These are phyloP conservation scores for Setipinna tenuifilis DNA, from an alignment of 2,797 vertebrate genomes.

Conservation along the genomic window DNA sequence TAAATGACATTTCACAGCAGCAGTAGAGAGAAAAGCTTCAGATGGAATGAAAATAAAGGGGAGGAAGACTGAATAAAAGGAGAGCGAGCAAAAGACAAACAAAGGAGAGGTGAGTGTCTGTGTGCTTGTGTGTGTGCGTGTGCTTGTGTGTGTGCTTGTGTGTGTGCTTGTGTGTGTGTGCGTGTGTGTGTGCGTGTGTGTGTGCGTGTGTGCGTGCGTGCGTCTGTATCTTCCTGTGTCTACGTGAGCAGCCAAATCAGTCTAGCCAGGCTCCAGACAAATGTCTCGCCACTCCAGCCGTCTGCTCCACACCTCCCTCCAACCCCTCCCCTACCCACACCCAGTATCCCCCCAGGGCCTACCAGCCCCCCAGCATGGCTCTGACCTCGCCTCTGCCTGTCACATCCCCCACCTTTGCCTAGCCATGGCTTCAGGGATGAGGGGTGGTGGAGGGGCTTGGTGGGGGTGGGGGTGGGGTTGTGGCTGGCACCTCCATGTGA, in stretches of 20 bases:
- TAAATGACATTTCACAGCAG: not conserved
- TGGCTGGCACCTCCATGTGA: constrained; percentile 12
- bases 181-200: too few species aligned
- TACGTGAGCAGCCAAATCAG: constrained; percentile 52
- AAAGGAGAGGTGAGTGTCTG: not conserved
- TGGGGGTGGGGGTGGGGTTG: too few species aligned
- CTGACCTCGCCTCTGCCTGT: not conserved
- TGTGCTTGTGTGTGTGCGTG: not conserved
- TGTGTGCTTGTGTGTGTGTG: too few species aligned
- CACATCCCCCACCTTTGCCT: not conserved
- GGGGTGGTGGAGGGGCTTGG: not conserved
- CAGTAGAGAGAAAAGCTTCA: not conserved
- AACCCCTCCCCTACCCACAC: not conserved
- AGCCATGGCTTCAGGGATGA: not conserved
- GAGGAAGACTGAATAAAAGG: not conserved
- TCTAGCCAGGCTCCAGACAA: constrained; percentile 48
- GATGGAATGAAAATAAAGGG: not conserved
- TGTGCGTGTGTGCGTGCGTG: not conserved
- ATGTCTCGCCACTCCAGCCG: constrained; percentile 52
- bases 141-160: constrained; percentile 8
- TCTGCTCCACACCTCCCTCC: constrained; percentile 43
- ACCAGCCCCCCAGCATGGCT: constrained; percentile 5
- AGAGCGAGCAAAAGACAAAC: not conserved
- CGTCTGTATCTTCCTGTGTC: too few species aligned
- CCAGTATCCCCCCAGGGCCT: not conserved